Evolutionary conservation across 2,888 invertebrate species (phyloP), one percentile per base, ranked within the genome.

Genomic region (Drosophila seclusa): DNA sequence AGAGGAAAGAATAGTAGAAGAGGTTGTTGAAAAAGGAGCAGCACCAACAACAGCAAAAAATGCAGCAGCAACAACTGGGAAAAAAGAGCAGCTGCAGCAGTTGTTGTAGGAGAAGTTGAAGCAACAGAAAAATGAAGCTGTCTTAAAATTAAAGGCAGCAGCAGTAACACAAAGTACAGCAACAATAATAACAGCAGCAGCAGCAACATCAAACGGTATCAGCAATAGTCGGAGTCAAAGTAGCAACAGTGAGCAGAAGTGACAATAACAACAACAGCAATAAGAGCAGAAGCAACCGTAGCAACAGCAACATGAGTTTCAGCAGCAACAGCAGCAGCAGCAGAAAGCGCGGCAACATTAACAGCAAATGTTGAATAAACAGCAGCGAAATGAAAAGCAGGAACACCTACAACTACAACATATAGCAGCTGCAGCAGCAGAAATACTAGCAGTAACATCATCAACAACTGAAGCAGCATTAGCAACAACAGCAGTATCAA

Each of bases 371-470:
- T 11, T 18, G 29, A 27, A 34, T 5, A 10, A 53, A 24, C 18
- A 34, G 21, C 18, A 27, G 36, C n/a, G 27, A 32, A 34, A 34
- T 11, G 6, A 27, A 36, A 11, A n/a, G 6, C 24, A 11, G 5
- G 27, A 50, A 29, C 6, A n/a, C 11, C 6, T 29, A 6, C 29
- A 29, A 29, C 50, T 29, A 3, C 7, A 24, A 29, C 24, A 34
- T 45, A 21, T 7, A 27, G 11, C 18, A 36, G 27, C 18, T 8
- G 48, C 16, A 42, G n/a, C 31, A 57, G 16, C 11, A 11, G 2
- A 8, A 34, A 18, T 38, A 58, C 8, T 21, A 11, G 50, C 67
- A 63, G 71, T 62, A 66, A 80, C n/a, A 36, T 8, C 11, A 10
- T 16, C 32, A 53, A 45, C n/a, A 45, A 18, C 36, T 50, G 29